Percentiles rank a stretch among this genome's conserved stretches.
Conservation (phyloP, 2,113 vertebrate genomes). For the Sinocyclocheilus anophthalmus region DNA sequence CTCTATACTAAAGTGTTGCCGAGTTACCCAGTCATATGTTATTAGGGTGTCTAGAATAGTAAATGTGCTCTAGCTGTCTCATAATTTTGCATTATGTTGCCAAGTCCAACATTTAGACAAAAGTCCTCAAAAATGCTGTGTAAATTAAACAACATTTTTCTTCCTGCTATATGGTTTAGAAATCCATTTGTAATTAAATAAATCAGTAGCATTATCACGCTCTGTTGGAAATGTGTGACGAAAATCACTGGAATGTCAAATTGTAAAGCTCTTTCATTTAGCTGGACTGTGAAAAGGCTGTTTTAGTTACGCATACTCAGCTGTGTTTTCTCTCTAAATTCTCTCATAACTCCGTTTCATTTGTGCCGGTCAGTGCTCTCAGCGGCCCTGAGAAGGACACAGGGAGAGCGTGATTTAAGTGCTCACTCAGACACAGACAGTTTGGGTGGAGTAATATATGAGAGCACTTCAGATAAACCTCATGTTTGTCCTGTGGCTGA, state of each 20-base stretch:
- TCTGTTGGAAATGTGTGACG: background rate
- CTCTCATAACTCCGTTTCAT: constrained; percentile 14
- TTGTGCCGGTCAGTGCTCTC: constrained; percentile 41
- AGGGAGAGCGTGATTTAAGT: constrained; percentile 44
- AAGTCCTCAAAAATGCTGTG: background rate
- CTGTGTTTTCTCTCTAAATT: constrained; percentile 38
- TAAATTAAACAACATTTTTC: background rate
- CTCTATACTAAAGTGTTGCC: too few relatives aligned
- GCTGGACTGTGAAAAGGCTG: background rate
- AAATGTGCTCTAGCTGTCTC: background rate
- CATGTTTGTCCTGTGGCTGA: constrained; percentile 40
- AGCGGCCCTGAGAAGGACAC: constrained; percentile 21
- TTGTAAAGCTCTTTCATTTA: background rate
- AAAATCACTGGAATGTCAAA: background rate
- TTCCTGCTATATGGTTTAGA: background rate
- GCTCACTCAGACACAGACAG: constrained; percentile 15
- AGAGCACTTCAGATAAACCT: constrained; percentile 37
- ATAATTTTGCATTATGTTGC: background rate
- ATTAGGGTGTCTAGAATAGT: background rate
- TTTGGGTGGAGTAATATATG: constrained; percentile 43
- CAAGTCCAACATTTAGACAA: background rate
- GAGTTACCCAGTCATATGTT: background rate
- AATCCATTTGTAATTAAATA: constrained; percentile 5
- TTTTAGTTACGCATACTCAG: constrained; percentile 6
- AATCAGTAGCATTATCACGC: background rate